Conservation (phyloP, 2,797 vertebrate genomes). For the Epinephelus awoara region DNA sequence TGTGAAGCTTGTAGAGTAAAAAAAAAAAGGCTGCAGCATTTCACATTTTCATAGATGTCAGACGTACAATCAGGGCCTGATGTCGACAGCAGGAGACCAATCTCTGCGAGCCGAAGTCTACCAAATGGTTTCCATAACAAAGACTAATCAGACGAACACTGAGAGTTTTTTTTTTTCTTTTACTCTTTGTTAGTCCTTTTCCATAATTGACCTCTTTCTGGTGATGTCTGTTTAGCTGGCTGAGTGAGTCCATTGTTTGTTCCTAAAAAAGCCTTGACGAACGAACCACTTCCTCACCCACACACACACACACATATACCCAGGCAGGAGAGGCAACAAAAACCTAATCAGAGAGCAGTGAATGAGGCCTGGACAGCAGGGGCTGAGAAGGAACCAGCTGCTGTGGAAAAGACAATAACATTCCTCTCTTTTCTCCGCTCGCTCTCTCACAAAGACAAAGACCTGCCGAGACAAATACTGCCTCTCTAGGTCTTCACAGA, state of each 20-base stretch:
- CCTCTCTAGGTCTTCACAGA: not conserved
- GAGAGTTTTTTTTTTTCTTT: not conserved
- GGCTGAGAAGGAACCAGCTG: slow-evolving; percentile 67
- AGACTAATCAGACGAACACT: slow-evolving; percentile 57
- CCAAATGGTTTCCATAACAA: slow-evolving; percentile 63
- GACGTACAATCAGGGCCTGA: slow-evolving; percentile 30
- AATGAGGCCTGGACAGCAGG: slow-evolving; percentile 58
- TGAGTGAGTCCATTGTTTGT: slow-evolving; percentile 77
- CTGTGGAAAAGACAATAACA: slow-evolving; percentile 62
- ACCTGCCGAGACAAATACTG: not conserved
- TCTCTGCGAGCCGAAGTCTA: not conserved
- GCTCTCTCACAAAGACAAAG: slow-evolving; percentile 37
- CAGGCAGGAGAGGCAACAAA: too few species aligned
- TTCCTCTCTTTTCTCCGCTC: slow-evolving; percentile 39
- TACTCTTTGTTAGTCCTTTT: slow-evolving; percentile 35
- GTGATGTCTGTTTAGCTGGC: slow-evolving; percentile 62
- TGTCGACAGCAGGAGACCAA: slow-evolving; percentile 19
- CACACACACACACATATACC: slow-evolving; percentile 40
- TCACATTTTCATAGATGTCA: slow-evolving; percentile 39
- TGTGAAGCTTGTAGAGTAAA: not conserved
- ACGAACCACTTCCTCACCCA: slow-evolving; percentile 50
- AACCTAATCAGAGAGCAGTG: slow-evolving; percentile 41
- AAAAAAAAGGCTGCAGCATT: slow-evolving; percentile 15
- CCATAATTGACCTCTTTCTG: slow-evolving; percentile 72
- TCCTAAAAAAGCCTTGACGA: slow-evolving; percentile 62